Evolutionary conservation across 2,113 vertebrate species (phyloP).

Genomic region (Tinamus guttatus): DNA sequence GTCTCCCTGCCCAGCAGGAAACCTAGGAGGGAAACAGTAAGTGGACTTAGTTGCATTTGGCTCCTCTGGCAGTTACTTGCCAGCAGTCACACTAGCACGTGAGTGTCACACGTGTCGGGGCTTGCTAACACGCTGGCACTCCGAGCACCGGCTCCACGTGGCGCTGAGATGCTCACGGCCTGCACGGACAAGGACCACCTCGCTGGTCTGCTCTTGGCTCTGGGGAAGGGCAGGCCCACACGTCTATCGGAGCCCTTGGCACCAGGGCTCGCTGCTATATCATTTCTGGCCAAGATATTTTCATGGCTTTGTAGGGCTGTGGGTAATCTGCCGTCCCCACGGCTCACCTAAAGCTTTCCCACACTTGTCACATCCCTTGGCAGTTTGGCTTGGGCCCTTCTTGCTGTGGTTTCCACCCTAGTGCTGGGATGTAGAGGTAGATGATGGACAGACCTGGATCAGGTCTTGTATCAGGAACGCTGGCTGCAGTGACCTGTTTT

Average conservation of each 20-base stretch:
- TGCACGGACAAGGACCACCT: neutral
- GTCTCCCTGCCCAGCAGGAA: constrained; percentile 80
- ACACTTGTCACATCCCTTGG: neutral
- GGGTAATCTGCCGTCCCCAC: neutral
- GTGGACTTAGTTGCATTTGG: constrained; percentile 49
- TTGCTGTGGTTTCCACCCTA: neutral
- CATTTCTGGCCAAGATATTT: neutral
- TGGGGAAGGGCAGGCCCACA: neutral
- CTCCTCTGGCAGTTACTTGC: neutral
- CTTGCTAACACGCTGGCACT: constrained; percentile 13
- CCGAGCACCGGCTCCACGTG: fast-evolving
- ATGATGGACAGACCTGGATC: neutral
- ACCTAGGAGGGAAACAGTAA: constrained; percentile 80
- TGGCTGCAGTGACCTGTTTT: neutral
- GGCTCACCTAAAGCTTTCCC: constrained; percentile 18
- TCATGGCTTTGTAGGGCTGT: neutral
- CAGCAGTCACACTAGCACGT: neutral
- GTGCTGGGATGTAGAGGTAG: neutral
- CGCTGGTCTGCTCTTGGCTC: neutral
- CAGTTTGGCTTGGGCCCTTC: neutral
- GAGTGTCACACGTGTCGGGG: neutral
- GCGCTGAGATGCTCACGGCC: neutral
- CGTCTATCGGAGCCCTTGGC: neutral
- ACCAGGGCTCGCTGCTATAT: neutral
- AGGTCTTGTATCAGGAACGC: neutral